phyloP scores from a whole-genome alignment of 2,888 invertebrate species.

The Halocaridina rubra region DNA sequence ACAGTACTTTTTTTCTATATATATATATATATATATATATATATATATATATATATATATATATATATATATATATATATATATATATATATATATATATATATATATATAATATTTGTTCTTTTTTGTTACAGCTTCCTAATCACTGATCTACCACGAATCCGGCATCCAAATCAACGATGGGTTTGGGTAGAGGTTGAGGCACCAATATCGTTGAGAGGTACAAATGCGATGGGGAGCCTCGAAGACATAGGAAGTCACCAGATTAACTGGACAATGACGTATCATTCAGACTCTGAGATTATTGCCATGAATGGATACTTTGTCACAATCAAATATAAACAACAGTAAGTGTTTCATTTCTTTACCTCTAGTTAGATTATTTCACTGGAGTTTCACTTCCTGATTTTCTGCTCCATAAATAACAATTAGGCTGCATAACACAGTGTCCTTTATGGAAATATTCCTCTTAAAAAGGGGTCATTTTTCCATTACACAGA shows the following conservation, averaged over 20 bases:
- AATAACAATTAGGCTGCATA: too few relatives aligned
- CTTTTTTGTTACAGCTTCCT: not conserved
- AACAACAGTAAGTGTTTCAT: too few relatives aligned
- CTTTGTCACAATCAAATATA: too few relatives aligned
- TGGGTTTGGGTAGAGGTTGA: not conserved
- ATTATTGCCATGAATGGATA: not conserved
- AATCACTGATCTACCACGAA: not conserved
- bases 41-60: not conserved
- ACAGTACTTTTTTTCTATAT: too few relatives aligned
- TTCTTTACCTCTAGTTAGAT: too few relatives aligned
- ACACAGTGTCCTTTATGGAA: too few relatives aligned
- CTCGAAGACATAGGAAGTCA: not conserved
- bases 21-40: too few relatives aligned
- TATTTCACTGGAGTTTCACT: too few relatives aligned
- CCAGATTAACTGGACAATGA: not conserved
- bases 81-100: not conserved
- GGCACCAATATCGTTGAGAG: not conserved
- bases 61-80: not conserved
- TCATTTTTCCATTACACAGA: too few relatives aligned
- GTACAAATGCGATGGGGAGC: not conserved
- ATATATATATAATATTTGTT: not conserved
- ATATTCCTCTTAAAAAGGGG: too few relatives aligned
- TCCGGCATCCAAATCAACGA: not conserved
- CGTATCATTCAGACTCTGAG: not conserved
- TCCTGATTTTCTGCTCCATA: too few relatives aligned